Evolutionary conservation across 2,888 invertebrate species (phyloP).

Genomic region (Zygogramma bicolorata): DNA sequence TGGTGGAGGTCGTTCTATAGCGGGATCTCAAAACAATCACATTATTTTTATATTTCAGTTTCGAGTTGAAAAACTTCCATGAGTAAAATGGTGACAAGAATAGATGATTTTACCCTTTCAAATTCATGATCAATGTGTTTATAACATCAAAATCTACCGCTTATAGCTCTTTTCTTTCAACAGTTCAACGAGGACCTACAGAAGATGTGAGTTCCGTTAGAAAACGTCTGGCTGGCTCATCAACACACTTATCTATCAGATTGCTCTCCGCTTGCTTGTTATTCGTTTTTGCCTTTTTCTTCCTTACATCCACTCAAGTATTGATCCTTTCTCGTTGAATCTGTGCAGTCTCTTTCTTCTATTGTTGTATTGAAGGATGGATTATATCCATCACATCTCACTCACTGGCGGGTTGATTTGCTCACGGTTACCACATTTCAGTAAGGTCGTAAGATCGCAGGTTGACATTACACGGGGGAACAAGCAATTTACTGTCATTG

Average conservation of each 20-base stretch:
- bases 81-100: too few species aligned
- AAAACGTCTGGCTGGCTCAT: constrained; percentile 50
- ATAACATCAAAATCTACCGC: too few species aligned
- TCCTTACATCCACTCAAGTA: constrained; percentile 51
- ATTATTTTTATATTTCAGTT: too few species aligned
- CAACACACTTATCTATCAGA: constrained; percentile 59
- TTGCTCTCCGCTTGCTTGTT: constrained; percentile 54
- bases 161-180: neutral
- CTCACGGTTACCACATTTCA: neutral
- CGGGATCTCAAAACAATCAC: too few species aligned
- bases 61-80: too few species aligned
- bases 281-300: constrained; percentile 48
- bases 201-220: constrained; percentile 28
- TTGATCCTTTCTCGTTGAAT: constrained; percentile 48
- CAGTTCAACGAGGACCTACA: neutral
- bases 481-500: too few species aligned
- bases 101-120: too few species aligned
- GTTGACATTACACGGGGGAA: too few species aligned
- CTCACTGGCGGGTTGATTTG: neutral
- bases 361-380: constrained; percentile 19
- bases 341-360: neutral
- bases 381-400: constrained; percentile 12
- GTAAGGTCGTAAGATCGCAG: too few species aligned
- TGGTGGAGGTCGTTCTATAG: too few species aligned
- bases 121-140: too few species aligned